These are phyloP conservation scores for Amphiura filiformis DNA, from an alignment of 35 echinoderm and acorn worm genomes.

Conservation along the genomic window DNA sequence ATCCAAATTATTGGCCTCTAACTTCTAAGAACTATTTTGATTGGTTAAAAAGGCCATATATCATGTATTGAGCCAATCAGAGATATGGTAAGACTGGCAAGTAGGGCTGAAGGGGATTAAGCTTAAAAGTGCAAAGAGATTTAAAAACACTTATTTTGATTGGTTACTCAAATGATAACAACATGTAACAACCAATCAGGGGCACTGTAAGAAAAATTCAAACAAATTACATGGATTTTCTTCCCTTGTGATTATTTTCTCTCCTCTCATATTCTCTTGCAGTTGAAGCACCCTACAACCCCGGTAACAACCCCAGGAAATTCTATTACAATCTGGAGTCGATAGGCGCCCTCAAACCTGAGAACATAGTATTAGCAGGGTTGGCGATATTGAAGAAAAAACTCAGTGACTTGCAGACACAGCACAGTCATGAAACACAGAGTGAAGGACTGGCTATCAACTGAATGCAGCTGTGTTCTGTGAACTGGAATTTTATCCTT, in stretches of 20 bases:
- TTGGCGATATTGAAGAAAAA: conserved; percentile 94
- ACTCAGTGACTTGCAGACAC: conserved; percentile 96
- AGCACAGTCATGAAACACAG: conserved; percentile 95
- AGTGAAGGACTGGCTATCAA: conserved; percentile 76
- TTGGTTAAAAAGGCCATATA: too few species aligned
- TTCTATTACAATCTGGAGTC: conserved; percentile 93
- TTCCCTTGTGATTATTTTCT: background rate
- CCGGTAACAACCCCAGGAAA: conserved; percentile 62
- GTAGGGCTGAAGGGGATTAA: too few species aligned
- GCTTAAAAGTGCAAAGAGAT: too few species aligned
- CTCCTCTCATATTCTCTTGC: background rate
- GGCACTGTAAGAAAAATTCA: too few species aligned
- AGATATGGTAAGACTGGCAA: too few species aligned
- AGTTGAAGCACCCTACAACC: conserved; percentile 80
- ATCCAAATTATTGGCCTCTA: too few species aligned
- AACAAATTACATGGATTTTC: too few species aligned
- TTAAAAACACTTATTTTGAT: too few species aligned
- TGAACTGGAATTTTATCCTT: background rate
- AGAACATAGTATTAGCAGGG: conserved; percentile 77
- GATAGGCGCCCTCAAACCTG: conserved; percentile 74
- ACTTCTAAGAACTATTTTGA: too few species aligned
- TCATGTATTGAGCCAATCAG: too few species aligned
- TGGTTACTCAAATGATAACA: too few species aligned
- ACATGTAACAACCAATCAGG: too few species aligned
- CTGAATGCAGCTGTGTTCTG: background rate